Evolutionary conservation across 2,113 vertebrate species (phyloP).

Genomic region (Spermophilus dauricus): DNA sequence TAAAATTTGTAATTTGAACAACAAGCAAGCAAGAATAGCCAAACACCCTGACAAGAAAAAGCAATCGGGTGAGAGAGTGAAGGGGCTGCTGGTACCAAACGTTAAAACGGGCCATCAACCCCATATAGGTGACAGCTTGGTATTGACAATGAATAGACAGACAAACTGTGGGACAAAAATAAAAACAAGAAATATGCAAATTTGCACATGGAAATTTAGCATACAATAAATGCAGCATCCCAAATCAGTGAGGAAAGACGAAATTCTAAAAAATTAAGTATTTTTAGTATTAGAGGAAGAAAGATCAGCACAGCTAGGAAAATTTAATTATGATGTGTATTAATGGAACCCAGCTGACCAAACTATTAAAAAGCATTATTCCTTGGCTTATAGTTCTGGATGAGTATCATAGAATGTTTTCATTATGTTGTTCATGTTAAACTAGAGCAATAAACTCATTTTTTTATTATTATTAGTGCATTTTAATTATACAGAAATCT

Average conservation of each 20-base stretch:
- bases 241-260: background rate
- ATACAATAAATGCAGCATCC: background rate
- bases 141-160: background rate
- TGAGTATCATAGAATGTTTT: background rate
- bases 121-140: background rate
- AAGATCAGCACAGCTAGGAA: background rate
- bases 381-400: background rate
- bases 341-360: background rate
- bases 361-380: constrained; percentile 17
- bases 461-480: background rate
- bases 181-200: background rate
- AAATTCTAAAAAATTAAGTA: background rate
- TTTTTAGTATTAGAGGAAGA: constrained; percentile 19
- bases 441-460: background rate
- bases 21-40: background rate
- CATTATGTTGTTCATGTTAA: background rate
- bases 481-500: no score
- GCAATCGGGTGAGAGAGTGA: background rate
- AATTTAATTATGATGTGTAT: background rate
- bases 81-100: background rate
- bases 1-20: background rate
- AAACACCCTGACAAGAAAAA: background rate
- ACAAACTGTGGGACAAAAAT: background rate
- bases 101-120: background rate
- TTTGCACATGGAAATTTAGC: background rate